These are phyloP conservation scores for Ictalurus furcatus DNA, from an alignment of 2,113 vertebrate species.

Conservation along the genomic window DNA sequence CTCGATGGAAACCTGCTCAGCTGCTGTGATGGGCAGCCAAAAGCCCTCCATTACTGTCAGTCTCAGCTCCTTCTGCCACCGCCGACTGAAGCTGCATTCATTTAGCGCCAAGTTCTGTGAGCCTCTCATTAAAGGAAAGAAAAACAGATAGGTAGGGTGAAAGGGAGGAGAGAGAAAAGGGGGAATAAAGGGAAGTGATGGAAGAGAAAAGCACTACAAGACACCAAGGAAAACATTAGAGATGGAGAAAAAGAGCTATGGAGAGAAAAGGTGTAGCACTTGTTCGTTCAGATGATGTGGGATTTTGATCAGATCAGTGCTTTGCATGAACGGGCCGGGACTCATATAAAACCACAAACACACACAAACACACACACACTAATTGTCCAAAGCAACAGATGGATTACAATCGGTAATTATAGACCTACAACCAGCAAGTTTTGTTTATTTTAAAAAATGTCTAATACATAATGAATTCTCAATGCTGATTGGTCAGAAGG, in stretches of 20 bases:
- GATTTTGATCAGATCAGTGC: slow-evolving; percentile 74
- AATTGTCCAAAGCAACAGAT: not conserved
- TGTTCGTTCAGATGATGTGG: slow-evolving; percentile 76
- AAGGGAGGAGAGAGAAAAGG: not conserved
- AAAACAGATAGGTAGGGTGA: slow-evolving; percentile 29
- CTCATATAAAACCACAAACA: slow-evolving; percentile 71
- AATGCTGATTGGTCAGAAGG: not conserved
- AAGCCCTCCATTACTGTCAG: slow-evolving; percentile 51
- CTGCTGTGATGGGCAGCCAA: slow-evolving; percentile 50
- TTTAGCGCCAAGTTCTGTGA: slow-evolving; percentile 46
- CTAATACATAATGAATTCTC: not conserved
- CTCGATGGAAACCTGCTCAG: slow-evolving; percentile 42
- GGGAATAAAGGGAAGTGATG: slow-evolving; percentile 40
- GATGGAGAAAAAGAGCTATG: not conserved
- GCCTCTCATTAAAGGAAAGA: slow-evolving; percentile 44
- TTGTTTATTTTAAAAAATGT: not conserved
- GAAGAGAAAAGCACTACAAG: slow-evolving; percentile 38
- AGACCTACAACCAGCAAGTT: not conserved
- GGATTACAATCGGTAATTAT: not conserved
- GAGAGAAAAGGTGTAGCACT: slow-evolving; percentile 64
- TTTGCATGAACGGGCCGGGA: slow-evolving; percentile 68
- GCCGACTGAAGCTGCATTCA: slow-evolving; percentile 47
- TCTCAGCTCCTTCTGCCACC: slow-evolving; percentile 49
- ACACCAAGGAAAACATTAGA: slow-evolving; percentile 38
- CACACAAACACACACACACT: not conserved